Base-by-base conservation (phyloP, 2,797 vertebrate genomes). In the Cossypha dichroa region DNA sequence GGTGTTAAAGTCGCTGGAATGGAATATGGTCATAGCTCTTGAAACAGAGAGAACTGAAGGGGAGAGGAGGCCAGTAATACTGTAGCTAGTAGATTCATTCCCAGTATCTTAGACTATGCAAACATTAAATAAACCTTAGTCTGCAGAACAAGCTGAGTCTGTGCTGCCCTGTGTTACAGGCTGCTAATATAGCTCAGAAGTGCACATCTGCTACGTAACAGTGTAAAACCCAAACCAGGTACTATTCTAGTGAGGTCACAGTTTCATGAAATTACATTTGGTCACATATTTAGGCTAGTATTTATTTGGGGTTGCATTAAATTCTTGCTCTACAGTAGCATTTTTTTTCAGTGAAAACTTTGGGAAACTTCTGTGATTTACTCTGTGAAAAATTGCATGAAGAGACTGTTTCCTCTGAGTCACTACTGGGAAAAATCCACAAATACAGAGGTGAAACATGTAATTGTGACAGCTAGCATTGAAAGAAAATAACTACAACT, bases 381-480 rank as follows among this genome's bases (percentile, higher is more conserved):
- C 12, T 75, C 23, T 48, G 11, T 88, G 60, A 77, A 79, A 92
- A 58, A 49, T 33, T 87, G 55, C 18, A 26, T 55, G 75, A 79
- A 91, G 38, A 77, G 4, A 52, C 46, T 74, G 48, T 80, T 94
- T 96, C 58, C 81, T 94, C 34, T 91, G 68, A 89, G 68, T 89
- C 60, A 91, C 29, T 22, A 31, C 10, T 67, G 34, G 60, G 41
- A 82, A 77, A 91, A 91, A 77, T 73, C 63, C 52, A 69, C 63
- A 92, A 73, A 75, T 76, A 51, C 55, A 87, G 72, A 56, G 28
- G 26, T 54, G 49, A 90, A 85, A 82, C 20, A 19, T 33, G 26
- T 69, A 43, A 94, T 76, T 63, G 20, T 54, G 38, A 67, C 36
- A 85, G 13, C 12, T 70, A 56, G 20, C 91, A 82, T 7, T 85